Percentiles rank a stretch among this genome's conserved stretches.
phyloP scores from a whole-genome alignment of 2,888 invertebrate species.

The Drosophila fungiperda region DNA sequence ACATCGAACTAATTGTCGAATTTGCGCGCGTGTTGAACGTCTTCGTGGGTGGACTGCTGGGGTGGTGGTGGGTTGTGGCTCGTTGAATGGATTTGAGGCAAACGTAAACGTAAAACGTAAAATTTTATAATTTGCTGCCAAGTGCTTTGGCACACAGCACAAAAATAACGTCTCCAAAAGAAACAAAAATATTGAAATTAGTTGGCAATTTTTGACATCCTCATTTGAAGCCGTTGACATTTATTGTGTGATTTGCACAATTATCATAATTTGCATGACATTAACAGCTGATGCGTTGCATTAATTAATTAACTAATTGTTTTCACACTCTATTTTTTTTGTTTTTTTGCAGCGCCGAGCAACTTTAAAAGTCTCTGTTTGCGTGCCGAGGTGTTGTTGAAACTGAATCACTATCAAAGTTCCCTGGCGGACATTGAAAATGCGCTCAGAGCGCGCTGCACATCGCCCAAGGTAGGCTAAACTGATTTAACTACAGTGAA shows the following conservation, averaged over 20 bases:
- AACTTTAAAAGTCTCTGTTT: slow-evolving; percentile 88
- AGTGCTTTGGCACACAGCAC: slow-evolving; percentile 30
- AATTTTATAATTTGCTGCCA: slow-evolving; percentile 44
- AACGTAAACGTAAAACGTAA: slow-evolving; percentile 17
- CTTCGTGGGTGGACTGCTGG: slow-evolving; percentile 2
- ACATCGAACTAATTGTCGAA: slow-evolving; percentile 61
- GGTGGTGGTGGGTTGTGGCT: slow-evolving; percentile 1
- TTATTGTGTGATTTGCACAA: slow-evolving; percentile 47
- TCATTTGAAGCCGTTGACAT: slow-evolving; percentile 63
- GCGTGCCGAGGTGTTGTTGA: slow-evolving; percentile 88
- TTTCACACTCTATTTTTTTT: slow-evolving; percentile 17
- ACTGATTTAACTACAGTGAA: background rate
- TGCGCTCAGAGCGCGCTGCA: slow-evolving; percentile 87
- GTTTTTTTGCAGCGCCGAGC: slow-evolving; percentile 87
- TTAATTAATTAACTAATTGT: background rate
- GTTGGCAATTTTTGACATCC: slow-evolving; percentile 57
- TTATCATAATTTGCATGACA: slow-evolving; percentile 17
- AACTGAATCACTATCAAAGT: slow-evolving; percentile 87
- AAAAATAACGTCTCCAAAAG: slow-evolving; percentile 40
- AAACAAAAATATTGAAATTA: background rate
- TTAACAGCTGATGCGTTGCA: background rate
- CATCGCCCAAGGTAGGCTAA: slow-evolving; percentile 88
- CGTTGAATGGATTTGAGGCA: slow-evolving; percentile 16
- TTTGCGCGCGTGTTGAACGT: slow-evolving; percentile 56
- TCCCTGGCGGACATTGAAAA: slow-evolving; percentile 89